Conservation (phyloP, 2,797 vertebrate species). For the Synaphobranchus kaupii region DNA sequence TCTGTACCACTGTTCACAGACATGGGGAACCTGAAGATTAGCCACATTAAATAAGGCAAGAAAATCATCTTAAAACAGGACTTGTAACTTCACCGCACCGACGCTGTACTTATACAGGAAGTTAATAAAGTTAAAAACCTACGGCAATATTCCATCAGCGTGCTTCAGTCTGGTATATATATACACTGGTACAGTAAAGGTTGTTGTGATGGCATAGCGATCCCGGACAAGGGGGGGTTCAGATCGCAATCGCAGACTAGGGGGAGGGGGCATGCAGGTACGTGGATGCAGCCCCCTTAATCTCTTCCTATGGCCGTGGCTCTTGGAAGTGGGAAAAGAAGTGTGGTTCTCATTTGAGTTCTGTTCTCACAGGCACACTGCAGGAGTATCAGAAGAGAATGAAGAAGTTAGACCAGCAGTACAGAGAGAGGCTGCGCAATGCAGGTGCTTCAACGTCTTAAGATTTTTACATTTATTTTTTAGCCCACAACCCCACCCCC, state of each 20-base stretch:
- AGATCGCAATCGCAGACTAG: no score
- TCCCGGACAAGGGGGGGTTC: not conserved
- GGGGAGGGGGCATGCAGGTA: not conserved
- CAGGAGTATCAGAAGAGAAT: constrained; percentile 99
- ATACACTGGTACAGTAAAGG: not conserved
- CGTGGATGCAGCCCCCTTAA: not conserved
- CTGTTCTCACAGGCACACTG: constrained; percentile 78
- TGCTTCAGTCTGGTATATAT: not conserved
- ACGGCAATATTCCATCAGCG: not conserved
- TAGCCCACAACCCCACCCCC: no score
- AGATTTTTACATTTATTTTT: not conserved
- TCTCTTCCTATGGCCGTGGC: not conserved
- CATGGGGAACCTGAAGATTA: not conserved
- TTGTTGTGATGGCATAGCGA: not conserved
- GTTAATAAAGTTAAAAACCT: no score
- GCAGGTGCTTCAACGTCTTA: constrained; percentile 73
- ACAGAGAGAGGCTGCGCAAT: constrained; percentile 94
- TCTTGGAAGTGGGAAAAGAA: not conserved
- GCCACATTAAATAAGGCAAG: not conserved
- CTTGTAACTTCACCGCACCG: not conserved
- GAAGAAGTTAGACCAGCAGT: constrained; percentile 98
- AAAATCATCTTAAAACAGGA: not conserved
- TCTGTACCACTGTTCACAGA: not conserved
- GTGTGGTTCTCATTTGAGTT: not conserved
- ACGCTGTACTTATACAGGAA: no score